Evolutionary conservation across 2,113 vertebrate species (phyloP), one percentile per base, ranked within the genome.

Genomic region (Sprattus sprattus): DNA sequence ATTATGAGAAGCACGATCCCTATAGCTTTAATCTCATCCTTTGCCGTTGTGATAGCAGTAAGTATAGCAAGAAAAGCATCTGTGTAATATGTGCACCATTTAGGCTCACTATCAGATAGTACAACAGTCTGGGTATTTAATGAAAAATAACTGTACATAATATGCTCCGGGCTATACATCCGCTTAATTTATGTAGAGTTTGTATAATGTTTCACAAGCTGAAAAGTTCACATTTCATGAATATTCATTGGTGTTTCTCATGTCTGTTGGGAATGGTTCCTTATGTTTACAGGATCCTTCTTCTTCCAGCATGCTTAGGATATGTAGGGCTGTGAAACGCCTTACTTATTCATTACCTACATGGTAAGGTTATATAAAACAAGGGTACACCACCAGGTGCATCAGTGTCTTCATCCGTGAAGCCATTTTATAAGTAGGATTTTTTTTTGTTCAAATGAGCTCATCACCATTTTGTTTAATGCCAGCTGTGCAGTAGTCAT

Each of bases 261-360:
- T 11, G 10, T 71, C 64, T 28, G 6, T 71, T 71, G 64, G 64
- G 64, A 71, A 71, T 71, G 20, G 22, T 46, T 85, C 81, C 39
- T 89, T 81, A 57, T 81, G 39, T n/a, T n/a, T 82, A 82, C 82
- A 52, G 71, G 50, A 32, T 82, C 45, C 60, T 84, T 86, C 84
- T 81, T 60, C 45, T 83, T 82, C 82, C 32, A 81, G 67, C 28
- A 71, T 25, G 25, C 32, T 71, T 11, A 11, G 64, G 25, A 71
- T 32, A 13, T 71, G 57, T 10, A 28, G 64, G 25, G 64, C 64
- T 28, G 64, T 71, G 25, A 71, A 71, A 71, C 15, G 25, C 11
- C 64, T 71, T 4, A 28, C 64, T 71, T 71, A 71, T 71, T 32
- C 22, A 71, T 71, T 8, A 71, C 25, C n/a, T 11, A 71, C 64